Conservation (phyloP, 1,140 invertebrate species). For the Ruditapes philippinarum region DNA sequence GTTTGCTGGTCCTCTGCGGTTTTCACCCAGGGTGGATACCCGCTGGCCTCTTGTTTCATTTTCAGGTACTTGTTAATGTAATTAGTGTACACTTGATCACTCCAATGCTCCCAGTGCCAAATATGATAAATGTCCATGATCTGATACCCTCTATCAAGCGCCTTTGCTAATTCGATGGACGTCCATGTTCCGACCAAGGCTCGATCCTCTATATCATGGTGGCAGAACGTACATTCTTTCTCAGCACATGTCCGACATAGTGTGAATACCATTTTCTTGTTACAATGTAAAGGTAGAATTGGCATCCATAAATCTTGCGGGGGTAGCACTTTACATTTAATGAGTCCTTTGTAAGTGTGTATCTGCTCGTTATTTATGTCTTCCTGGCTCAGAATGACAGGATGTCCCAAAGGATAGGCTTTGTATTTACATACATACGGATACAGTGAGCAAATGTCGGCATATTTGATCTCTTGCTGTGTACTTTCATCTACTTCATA, state of each 20-base stretch:
- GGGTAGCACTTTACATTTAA: slow-evolving; percentile 16
- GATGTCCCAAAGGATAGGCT: neutral
- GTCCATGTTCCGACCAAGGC: neutral
- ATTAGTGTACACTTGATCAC: neutral
- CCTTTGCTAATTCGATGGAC: neutral
- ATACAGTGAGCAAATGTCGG: slow-evolving; percentile 8
- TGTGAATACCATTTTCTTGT: slow-evolving; percentile 31
- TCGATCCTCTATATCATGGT: neutral
- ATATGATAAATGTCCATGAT: neutral
- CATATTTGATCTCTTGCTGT: slow-evolving; percentile 16
- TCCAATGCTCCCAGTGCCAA: slow-evolving; percentile 1
- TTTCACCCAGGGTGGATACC: slow-evolving; percentile 8
- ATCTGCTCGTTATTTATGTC: neutral
- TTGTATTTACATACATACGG: slow-evolving; percentile 17
- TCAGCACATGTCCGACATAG: slow-evolving; percentile 17
- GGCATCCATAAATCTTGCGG: slow-evolving; percentile 5
- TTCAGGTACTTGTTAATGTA: slow-evolving; percentile 37
- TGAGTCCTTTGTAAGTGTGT: neutral
- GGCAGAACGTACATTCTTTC: neutral
- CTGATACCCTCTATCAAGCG: neutral
- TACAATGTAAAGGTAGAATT: neutral
- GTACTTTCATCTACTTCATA: neutral
- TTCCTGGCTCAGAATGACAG: neutral
- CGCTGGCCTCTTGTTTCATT: slow-evolving; percentile 43
- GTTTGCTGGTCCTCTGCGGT: neutral